These are phyloP conservation scores for Elephas maximus DNA, from an alignment of 2,113 vertebrate genomes.

Conservation along the genomic window DNA sequence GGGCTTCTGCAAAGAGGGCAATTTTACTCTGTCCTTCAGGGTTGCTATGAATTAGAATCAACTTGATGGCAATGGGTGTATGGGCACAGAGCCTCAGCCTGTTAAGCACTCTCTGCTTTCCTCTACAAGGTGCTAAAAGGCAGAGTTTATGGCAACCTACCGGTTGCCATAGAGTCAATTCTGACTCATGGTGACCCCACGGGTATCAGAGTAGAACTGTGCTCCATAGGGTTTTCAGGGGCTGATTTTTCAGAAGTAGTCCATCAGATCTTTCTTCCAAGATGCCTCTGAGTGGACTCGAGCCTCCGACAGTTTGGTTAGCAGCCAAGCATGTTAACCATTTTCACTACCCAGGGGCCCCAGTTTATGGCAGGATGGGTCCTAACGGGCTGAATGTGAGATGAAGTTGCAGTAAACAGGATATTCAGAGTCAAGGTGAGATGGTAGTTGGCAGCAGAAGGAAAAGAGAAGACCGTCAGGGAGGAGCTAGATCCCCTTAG, in stretches of 20 bases:
- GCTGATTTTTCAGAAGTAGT: too few species aligned
- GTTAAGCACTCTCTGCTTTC: not conserved
- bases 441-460: not conserved
- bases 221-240: too few species aligned
- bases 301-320: too few species aligned
- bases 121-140: not conserved
- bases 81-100: not conserved
- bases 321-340: too few species aligned
- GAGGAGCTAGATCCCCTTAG: too few species aligned
- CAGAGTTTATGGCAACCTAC: not conserved
- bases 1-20: not conserved
- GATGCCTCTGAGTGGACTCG: too few species aligned
- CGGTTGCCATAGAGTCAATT: not conserved
- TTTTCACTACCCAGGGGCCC: too few species aligned
- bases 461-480: not conserved
- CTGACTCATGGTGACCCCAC: not conserved
- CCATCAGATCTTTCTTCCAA: too few species aligned
- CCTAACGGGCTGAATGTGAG: not conserved
- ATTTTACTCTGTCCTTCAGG: not conserved
- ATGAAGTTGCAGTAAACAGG: not conserved
- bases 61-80: not conserved
- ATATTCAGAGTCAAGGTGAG: not conserved
- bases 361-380: not conserved
- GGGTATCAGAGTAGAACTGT: too few species aligned
- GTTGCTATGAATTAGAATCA: not conserved